phyloP scores from a whole-genome alignment of 2,888 invertebrate genomes.

The Ceramica pisi region DNA sequence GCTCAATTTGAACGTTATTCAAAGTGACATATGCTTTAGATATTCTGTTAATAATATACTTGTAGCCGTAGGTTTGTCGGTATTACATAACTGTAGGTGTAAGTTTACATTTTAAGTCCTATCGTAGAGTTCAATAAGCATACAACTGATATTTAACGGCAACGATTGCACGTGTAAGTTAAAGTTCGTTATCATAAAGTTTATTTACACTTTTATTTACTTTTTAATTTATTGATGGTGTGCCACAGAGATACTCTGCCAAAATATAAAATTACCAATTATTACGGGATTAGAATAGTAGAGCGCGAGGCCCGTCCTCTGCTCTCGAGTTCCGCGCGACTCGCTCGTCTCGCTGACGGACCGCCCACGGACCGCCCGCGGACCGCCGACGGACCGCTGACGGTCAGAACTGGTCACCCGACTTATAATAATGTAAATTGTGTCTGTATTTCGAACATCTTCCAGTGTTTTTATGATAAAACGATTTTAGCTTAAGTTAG shows the following conservation, averaged over 20 bases:
- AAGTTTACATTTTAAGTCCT: slow-evolving; percentile 85
- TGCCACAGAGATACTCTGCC: slow-evolving; percentile 91
- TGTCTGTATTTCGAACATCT: slow-evolving; percentile 87
- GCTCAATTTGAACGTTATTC: slow-evolving; percentile 91
- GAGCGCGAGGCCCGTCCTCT: slow-evolving; percentile 57
- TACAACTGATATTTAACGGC: slow-evolving; percentile 89
- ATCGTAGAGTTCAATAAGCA: slow-evolving; percentile 86
- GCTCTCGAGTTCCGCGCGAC: slow-evolving; percentile 54
- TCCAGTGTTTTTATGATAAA: slow-evolving; percentile 89
- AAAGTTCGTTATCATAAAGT: slow-evolving; percentile 89
- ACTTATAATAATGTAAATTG: slow-evolving; percentile 77
- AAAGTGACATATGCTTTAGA: slow-evolving; percentile 91
- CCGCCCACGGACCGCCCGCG: slow-evolving; percentile 18
- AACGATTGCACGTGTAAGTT: slow-evolving; percentile 89
- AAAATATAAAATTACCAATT: slow-evolving; percentile 90
- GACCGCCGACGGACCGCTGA: slow-evolving; percentile 34
- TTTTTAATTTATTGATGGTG: slow-evolving; percentile 90
- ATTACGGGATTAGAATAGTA: slow-evolving; percentile 76
- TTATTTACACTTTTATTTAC: slow-evolving; percentile 90
- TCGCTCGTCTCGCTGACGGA: slow-evolving; percentile 39
- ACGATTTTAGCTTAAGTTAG: slow-evolving; percentile 87
- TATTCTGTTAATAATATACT: slow-evolving; percentile 91
- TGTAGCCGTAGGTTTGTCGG: slow-evolving; percentile 89
- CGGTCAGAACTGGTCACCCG: slow-evolving; percentile 65
- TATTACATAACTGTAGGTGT: slow-evolving; percentile 87